Base-by-base conservation (phyloP, 2,888 invertebrate species). In the Heliconius sara region DNA sequence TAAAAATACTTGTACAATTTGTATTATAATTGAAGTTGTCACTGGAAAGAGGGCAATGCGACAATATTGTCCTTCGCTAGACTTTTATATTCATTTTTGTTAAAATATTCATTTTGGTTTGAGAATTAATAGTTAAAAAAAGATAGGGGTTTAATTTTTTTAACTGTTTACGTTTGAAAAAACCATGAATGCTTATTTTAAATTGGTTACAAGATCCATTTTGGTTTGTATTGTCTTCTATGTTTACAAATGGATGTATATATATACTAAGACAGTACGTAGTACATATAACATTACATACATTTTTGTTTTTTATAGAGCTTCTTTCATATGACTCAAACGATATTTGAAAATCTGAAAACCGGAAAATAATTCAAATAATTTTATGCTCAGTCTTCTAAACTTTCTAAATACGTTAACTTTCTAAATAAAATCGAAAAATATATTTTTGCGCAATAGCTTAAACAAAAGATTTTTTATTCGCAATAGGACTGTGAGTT, bases 321-420 rank as follows among this genome's bases (percentile, higher is more conserved):
- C 39, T 68, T 12, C 12, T 13, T n/a, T n/a, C n/a, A n/a, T 68
- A 10, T 60, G 16, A 13, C 16, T 16, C 13, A 27, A 13, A 30
- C 19, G 19, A 7, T 65, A 27, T 7, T 30, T 10, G 16, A 25
- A 6, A 27, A 25, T 16, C 12, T 27, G 2, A 30, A 65, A 27
- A n/a, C n/a, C n/a, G n/a, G 3, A 60, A 60, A 60, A 60, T 12
- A n/a, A 9, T 7, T n/a, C 4, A n/a, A 12, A 60, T n/a, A 10
- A 60, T 12, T 60, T n/a, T n/a, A n/a, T 10, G 10, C n/a, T 60
- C 22, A 60, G 4, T n/a, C 9, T 60, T 60, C n/a, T 60, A 60
- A 25, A 30, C 65, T 92, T 92, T 93, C 91, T 89, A 90, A 88
- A 87, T 83, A 82, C 86, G 88, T 10, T 89, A 90, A n/a, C n/a